Conservation (phyloP, 2,888 invertebrate genomes). For the Strigamia crassipes region DNA sequence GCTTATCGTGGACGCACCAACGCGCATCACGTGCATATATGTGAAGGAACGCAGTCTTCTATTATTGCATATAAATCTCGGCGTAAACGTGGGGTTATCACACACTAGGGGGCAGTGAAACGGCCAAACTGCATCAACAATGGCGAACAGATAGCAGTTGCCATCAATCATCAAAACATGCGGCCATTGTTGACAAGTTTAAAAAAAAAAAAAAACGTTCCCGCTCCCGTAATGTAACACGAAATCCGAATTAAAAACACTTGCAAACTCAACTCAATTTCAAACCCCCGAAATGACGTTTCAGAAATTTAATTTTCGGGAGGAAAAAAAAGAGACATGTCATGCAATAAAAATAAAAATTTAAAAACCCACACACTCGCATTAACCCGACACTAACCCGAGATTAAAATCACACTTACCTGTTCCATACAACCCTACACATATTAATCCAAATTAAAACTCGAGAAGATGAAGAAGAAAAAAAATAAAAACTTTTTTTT, state of each 20-base stretch:
- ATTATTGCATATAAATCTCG: conserved; percentile 42
- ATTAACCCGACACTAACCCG: not conserved
- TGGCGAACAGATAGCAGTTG: conserved; percentile 32
- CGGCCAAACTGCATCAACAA: conserved; percentile 24
- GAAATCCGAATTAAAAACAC: not conserved
- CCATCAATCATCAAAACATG: not conserved
- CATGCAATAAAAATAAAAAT: not conserved
- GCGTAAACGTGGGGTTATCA: conserved; percentile 31
- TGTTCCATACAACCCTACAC: not conserved
- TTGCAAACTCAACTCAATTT: not conserved
- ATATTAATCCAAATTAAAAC: not conserved
- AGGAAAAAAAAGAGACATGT: not conserved
- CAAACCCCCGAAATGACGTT: not conserved
- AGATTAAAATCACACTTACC: conserved; percentile 26
- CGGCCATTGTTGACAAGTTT: not conserved
- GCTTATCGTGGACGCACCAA: conserved; percentile 42
- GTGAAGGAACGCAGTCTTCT: conserved; percentile 29
- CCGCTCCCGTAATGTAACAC: not conserved
- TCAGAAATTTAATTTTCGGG: not conserved
- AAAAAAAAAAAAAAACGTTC: not conserved
- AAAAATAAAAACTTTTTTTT: not conserved
- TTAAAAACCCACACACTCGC: not conserved
- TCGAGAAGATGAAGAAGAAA: not conserved
- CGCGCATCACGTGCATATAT: conserved; percentile 35
- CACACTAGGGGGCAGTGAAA: conserved; percentile 19